Conservation (phyloP, 92 coral and sea anemone genomes). For the Porites evermanni region DNA sequence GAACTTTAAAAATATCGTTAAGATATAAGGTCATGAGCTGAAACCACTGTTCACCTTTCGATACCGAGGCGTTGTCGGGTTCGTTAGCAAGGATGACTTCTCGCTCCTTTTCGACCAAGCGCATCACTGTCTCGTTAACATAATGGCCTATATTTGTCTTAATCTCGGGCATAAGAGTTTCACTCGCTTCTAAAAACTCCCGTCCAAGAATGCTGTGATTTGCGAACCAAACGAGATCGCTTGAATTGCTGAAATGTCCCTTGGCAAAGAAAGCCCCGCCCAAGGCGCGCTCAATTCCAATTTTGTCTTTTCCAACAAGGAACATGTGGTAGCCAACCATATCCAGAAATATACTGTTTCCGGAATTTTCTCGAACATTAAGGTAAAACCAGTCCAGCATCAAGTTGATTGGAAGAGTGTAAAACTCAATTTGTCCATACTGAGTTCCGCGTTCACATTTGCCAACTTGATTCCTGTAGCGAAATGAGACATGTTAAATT, state of each 20-base stretch:
- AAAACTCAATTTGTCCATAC: slow-evolving; percentile 50
- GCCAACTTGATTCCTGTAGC: neutral
- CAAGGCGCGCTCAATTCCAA: slow-evolving; percentile 75
- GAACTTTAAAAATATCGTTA: slow-evolving; percentile 46
- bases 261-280: slow-evolving; percentile 73
- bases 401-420: slow-evolving; percentile 62
- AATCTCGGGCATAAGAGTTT: slow-evolving; percentile 32
- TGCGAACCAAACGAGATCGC: slow-evolving; percentile 57
- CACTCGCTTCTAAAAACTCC: slow-evolving; percentile 27
- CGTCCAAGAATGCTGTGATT: slow-evolving; percentile 63
- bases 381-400: slow-evolving; percentile 66
- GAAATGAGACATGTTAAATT: neutral
- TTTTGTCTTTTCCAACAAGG: slow-evolving; percentile 71
- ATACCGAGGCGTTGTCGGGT: neutral
- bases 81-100: slow-evolving; percentile 44
- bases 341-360: neutral
- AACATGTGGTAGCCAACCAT: slow-evolving; percentile 78
- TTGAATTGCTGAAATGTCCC: slow-evolving; percentile 56
- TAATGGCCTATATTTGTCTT: neutral
- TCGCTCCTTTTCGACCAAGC: slow-evolving; percentile 14
- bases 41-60: slow-evolving; percentile 63
- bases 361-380: neutral
- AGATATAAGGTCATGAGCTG: slow-evolving; percentile 63
- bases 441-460: neutral
- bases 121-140: neutral